phyloP scores from a whole-genome alignment of 2,888 invertebrate genomes.

The Eupithecia dodoneata region DNA sequence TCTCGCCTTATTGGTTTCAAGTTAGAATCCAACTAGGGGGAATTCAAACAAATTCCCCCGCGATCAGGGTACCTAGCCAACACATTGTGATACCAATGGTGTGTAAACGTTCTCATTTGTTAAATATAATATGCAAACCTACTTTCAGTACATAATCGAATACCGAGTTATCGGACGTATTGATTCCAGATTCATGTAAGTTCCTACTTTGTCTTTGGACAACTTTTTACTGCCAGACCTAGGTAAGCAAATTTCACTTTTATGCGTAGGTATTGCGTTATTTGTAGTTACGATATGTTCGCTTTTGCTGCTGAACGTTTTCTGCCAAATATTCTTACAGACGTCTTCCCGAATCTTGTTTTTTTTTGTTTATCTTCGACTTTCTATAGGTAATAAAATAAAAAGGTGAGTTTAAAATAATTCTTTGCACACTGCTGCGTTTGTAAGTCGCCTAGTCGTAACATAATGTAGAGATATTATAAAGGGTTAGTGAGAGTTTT shows the following conservation, averaged over 20 bases:
- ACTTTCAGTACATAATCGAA: too few relatives aligned
- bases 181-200: too few relatives aligned
- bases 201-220: too few relatives aligned
- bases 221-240: not conserved
- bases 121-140: too few relatives aligned
- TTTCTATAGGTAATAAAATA: not conserved
- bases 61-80: not conserved
- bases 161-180: too few relatives aligned
- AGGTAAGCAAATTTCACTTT: not conserved
- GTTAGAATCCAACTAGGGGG: slow-evolving; percentile 28
- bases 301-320: not conserved
- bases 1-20: slow-evolving; percentile 31
- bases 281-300: not conserved
- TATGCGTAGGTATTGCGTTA: not conserved
- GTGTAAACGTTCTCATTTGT: too few relatives aligned
- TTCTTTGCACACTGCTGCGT: slow-evolving; percentile 33
- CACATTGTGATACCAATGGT: too few relatives aligned
- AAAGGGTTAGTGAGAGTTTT: slow-evolving; percentile 76
- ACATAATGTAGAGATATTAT: slow-evolving; percentile 44
- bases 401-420: not conserved
- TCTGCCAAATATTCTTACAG: not conserved
- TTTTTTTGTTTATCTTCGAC: not conserved
- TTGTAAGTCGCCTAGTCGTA: slow-evolving; percentile 30
- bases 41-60: not conserved
- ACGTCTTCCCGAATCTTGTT: not conserved